Evolutionary conservation across 2,113 vertebrate genomes (phyloP).

Genomic region (Albula goreensis): DNA sequence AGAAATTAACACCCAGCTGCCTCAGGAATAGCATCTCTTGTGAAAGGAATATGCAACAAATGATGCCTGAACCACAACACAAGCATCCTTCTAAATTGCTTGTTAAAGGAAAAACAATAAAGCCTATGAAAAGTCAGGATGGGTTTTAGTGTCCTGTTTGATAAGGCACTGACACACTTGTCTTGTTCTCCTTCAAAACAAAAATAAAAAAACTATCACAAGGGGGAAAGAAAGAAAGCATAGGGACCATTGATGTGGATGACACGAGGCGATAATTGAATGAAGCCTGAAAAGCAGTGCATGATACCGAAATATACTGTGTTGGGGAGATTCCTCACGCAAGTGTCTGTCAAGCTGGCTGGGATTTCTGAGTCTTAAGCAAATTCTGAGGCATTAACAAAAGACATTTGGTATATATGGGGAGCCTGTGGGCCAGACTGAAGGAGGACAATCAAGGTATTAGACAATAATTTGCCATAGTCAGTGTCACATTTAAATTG

Average conservation of each 20-base stretch:
- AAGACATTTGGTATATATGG: not conserved
- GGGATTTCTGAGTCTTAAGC: not conserved
- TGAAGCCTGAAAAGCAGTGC: not conserved
- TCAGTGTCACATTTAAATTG: not conserved
- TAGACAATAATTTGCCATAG: not conserved
- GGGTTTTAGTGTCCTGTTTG: conserved; percentile 47
- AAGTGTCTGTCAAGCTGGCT: not conserved
- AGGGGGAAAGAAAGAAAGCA: not conserved
- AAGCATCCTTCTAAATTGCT: conserved; percentile 33
- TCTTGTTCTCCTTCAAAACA: conserved; percentile 41
- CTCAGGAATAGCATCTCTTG: conserved; percentile 38
- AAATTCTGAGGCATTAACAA: not conserved
- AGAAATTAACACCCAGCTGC: not conserved
- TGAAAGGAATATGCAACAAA: conserved; percentile 46
- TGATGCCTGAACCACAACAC: conserved; percentile 58
- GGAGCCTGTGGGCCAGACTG: not conserved
- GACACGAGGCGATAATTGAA: not conserved
- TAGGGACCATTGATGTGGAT: too few species aligned
- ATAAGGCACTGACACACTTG: conserved; percentile 74
- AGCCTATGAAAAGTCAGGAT: conserved; percentile 29
- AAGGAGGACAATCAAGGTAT: not conserved
- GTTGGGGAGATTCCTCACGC: too few species aligned
- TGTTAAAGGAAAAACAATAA: conserved; percentile 44
- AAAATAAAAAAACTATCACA: not conserved
- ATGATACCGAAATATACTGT: not conserved